These are phyloP conservation scores for mouse (Mus musculus) DNA, from an alignment of 2,113 vertebrate genomes.

Conservation along the genomic window GRCm39 chr15:93101501-93102000, in stretches of 20 bases:
- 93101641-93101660: conserved; percentile 50
- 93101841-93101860: background rate
- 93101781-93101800: conserved; percentile 7
- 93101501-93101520: background rate
- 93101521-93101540: background rate
- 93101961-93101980: background rate
- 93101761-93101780: background rate
- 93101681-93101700: conserved; percentile 49
- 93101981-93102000: background rate
- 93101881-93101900: conserved; percentile 10
- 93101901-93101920: background rate
- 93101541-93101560: background rate
- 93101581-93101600: background rate
- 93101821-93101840: background rate
- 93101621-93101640: background rate
- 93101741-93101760: conserved; percentile 27
- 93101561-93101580: background rate
- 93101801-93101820: background rate
- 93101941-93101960: background rate
- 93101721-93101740: conserved; percentile 30
- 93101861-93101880: background rate
- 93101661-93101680: conserved; percentile 51
- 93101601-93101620: background rate
- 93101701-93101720: conserved; percentile 6
- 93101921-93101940: background rate